Conservation (phyloP, 2,888 invertebrate genomes). For the Argyresthia albistria region DNA sequence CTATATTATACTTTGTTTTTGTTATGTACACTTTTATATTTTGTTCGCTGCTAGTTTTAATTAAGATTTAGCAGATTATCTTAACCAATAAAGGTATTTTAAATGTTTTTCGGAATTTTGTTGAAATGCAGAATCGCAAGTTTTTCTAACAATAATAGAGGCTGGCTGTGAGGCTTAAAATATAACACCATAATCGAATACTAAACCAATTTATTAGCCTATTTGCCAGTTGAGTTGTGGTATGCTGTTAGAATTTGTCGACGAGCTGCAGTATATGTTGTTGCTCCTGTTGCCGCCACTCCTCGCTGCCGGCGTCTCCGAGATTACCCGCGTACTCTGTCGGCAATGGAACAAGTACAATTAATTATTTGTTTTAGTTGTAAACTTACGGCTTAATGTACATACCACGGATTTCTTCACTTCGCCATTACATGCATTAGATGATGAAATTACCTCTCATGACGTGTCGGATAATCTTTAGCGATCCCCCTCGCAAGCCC, state of each 20-base stretch:
- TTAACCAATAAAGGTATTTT: slow-evolving; percentile 33
- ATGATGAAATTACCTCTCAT: slow-evolving; percentile 81
- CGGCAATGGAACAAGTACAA: slow-evolving; percentile 4
- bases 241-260: slow-evolving; percentile 86
- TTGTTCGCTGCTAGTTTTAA: slow-evolving; percentile 24
- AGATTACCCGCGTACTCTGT: slow-evolving; percentile 96
- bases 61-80: slow-evolving; percentile 20
- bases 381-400: too few relatives aligned
- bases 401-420: too few relatives aligned
- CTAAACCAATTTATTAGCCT: background rate
- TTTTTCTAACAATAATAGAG: slow-evolving; percentile 2
- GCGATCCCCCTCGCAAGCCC: slow-evolving; percentile 89
- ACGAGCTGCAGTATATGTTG: slow-evolving; percentile 93
- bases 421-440: too few relatives aligned
- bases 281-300: slow-evolving; percentile 91
- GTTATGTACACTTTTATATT: slow-evolving; percentile 27
- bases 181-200: background rate
- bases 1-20: slow-evolving; percentile 14
- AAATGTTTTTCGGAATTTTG: slow-evolving; percentile 20
- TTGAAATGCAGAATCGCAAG: background rate
- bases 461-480: slow-evolving; percentile 93
- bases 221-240: too few relatives aligned
- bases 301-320: slow-evolving; percentile 89
- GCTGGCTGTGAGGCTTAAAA: background rate
- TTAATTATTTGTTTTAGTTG: too few relatives aligned